Base-by-base conservation (phyloP, 2,113 vertebrate species). In the Malurus cyaneus region DNA sequence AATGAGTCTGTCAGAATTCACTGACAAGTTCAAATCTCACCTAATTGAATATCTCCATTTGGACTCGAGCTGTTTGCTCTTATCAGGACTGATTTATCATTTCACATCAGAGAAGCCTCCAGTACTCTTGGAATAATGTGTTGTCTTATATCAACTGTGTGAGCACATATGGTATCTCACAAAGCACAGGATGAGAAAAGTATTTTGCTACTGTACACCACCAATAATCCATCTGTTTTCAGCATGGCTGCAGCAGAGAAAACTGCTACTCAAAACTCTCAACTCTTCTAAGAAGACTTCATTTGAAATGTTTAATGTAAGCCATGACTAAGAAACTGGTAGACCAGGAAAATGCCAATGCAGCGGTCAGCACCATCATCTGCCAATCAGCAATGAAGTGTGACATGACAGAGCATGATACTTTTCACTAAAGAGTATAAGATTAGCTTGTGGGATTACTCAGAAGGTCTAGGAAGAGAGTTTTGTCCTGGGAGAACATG, bases 1-100 rank as follows among this genome's bases (percentile, higher is more conserved):
- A 97, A 95, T 83, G 57, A 20, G n/a, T 91, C 84, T 95, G 61
- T 92, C 91, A 81, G 54, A 89, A 88, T 85, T 12, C 81, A 93
- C 1, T 86, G 78, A 59, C 78, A 96, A 97, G 93, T 46, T 88
- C 77, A 84, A 96, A 73, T 60, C 80, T 70, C 70, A 6, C 56
- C 46, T 93, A 95, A 97, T 59, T 89, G 24, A 95, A 86, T 97
- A 96, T 67, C 49, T 93, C 83, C 17, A 6, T 89, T 94, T 92
- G 50, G 49, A 87, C 66, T 97, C 64, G 78, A 96, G 81, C 50
- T 69, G 44, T 94, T 97, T 96, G 91, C 83, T 97, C 78, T 96
- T 93, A 96, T 89, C 90, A 91, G 61, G 83, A 83, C 73, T 93
- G 89, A 91, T 93, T 80, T 94, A 96, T 97, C 96, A 94, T 56